Base-by-base conservation (phyloP, 2,888 invertebrate genomes). In the Brachypalpus laphriformis region DNA sequence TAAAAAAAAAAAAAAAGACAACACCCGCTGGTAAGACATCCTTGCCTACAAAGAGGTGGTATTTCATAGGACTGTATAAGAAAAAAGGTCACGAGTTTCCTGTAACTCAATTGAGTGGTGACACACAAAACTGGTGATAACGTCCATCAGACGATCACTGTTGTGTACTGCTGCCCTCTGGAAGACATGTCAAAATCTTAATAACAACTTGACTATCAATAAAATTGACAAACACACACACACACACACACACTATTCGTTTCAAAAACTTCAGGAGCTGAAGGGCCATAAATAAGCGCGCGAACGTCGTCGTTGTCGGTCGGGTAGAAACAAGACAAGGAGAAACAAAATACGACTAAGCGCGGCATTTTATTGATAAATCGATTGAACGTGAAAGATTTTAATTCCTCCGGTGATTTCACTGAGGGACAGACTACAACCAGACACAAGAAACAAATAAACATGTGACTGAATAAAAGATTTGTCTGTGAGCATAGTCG, bases 371-470 rank as follows among this genome's bases (percentile, higher is more conserved):
- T 83, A 83, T 80, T 83, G 83, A 83, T 83, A 70, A 83, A 83
- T 83, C 83, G 80, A 70, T 80, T 83, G 74, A 80, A 83, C 83
- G 80, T 75, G 80, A 83, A 83, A 70, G 74, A 83, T 83, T 83
- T 83, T 83, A 80, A 83, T 83, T 83, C 83, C 68, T 68, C 40
- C 72, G 16, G 34, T 49, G 18, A 14, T 45, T 20, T 20, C 51
- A 65, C 51, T 47, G 37, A 16, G 42, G 25, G 54, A 61, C 47
- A 54, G 47, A 65, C 49, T 28, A 31, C 11, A 70, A 28, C 0
- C 54, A 81, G 28, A 54, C 34, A 16, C 14, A 22, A 45, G 2
- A 68, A 25, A 7, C n/a, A n/a, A n/a, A n/a, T n/a, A 16, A 16
- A 7, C 3, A 40, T 49, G 14, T 37, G 63, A 31, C 71, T 81